phyloP scores from a whole-genome alignment of 2,888 invertebrate species.

The Brenthis hecate region DNA sequence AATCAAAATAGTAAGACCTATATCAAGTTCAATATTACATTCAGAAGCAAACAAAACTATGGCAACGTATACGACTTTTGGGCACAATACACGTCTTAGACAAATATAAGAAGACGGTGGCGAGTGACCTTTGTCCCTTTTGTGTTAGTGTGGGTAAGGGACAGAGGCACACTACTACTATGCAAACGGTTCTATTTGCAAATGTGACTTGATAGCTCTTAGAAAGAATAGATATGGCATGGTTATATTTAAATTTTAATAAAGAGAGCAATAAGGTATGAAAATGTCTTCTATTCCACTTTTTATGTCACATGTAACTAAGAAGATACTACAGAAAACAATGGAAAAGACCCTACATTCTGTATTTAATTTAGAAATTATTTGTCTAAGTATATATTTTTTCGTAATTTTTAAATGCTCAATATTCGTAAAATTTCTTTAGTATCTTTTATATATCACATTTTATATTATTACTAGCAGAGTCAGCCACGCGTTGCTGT shows the following conservation, averaged over 20 bases:
- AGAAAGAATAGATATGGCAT: conserved; percentile 37
- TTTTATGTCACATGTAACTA: no score
- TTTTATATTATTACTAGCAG: no score
- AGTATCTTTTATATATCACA: no score
- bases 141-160: conserved; percentile 72
- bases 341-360: no score
- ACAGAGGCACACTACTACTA: conserved; percentile 66
- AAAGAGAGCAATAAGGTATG: not conserved
- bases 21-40: conserved; percentile 25
- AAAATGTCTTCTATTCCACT: no score
- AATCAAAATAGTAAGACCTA: not conserved
- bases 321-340: no score
- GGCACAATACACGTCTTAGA: conserved; percentile 77
- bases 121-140: conserved; percentile 79
- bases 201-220: conserved; percentile 66
- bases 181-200: conserved; percentile 70
- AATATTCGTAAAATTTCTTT: no score
- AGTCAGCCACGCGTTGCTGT: no score
- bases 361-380: no score
- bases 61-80: conserved; percentile 51
- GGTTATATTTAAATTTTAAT: not conserved
- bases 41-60: conserved; percentile 27
- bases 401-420: no score
- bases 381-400: no score
- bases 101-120: conserved; percentile 79